phyloP scores from a whole-genome alignment of 92 coral and sea anemone species.

The Palythoa grandis region DNA sequence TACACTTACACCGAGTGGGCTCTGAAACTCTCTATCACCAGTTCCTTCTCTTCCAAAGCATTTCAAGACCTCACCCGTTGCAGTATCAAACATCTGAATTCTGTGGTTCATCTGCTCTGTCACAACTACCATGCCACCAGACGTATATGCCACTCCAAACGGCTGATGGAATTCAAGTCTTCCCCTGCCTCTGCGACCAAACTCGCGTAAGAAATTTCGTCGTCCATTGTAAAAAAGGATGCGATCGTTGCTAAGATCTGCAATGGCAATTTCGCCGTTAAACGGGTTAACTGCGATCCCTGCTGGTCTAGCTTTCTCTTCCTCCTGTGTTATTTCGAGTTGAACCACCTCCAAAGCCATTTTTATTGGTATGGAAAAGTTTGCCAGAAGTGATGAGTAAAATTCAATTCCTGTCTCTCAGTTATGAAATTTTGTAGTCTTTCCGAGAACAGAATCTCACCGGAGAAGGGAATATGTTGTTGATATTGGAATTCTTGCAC shows the following conservation, averaged over 20 bases:
- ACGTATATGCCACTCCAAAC: constrained; percentile 4
- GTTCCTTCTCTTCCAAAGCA: not conserved
- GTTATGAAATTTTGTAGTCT: not conserved
- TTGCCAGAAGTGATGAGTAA: not conserved
- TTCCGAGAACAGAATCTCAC: too few species aligned
- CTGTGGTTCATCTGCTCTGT: constrained; percentile 2
- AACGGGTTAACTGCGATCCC: constrained; percentile 11
- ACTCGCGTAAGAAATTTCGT: not conserved
- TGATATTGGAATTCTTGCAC: too few species aligned
- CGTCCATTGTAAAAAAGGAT: not conserved
- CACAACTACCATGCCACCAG: not conserved
- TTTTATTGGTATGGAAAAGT: too few species aligned
- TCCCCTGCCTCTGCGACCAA: not conserved
- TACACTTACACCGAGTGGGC: constrained; percentile 8
- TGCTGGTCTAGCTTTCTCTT: not conserved
- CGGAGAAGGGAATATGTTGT: too few species aligned
- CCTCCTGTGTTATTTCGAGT: not conserved
- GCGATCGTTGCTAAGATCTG: not conserved
- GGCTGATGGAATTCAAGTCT: not conserved
- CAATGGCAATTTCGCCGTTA: constrained; percentile 12
- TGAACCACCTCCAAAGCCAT: not conserved
- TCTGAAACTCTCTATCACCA: not conserved
- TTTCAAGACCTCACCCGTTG: not conserved
- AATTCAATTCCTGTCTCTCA: not conserved
- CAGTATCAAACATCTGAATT: constrained; percentile 22